Evolutionary conservation across 2,888 invertebrate genomes (phyloP).

Genomic region (Drosophila antonietae): DNA sequence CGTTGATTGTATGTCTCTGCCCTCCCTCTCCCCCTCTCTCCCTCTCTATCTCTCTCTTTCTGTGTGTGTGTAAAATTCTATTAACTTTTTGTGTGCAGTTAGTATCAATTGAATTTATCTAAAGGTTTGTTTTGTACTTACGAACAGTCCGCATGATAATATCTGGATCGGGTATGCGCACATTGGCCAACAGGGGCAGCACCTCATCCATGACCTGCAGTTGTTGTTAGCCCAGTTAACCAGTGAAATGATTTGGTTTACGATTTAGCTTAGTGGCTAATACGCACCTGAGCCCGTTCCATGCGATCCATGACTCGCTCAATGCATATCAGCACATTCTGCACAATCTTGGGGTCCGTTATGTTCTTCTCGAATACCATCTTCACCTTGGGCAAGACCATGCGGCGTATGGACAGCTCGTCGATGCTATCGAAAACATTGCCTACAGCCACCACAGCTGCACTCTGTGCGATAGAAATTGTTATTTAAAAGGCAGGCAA

Average conservation of each 20-base stretch:
- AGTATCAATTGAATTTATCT: slow-evolving; percentile 6
- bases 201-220: slow-evolving; percentile 92
- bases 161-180: slow-evolving; percentile 94
- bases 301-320: slow-evolving; percentile 93
- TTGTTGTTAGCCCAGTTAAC: background rate
- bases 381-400: slow-evolving; percentile 94
- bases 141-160: slow-evolving; percentile 95
- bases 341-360: slow-evolving; percentile 91
- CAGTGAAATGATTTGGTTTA: background rate
- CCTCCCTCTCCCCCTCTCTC: background rate
- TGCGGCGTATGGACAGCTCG: slow-evolving; percentile 91
- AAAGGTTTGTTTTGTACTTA: slow-evolving; percentile 87
- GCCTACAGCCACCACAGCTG: slow-evolving; percentile 94
- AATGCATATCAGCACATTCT: slow-evolving; percentile 91
- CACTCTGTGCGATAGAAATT: slow-evolving; percentile 87
- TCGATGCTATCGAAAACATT: slow-evolving; percentile 94
- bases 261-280: slow-evolving; percentile 19
- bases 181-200: slow-evolving; percentile 93
- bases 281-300: slow-evolving; percentile 89
- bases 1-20: slow-evolving; percentile 3
- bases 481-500: background rate
- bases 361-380: slow-evolving; percentile 91
- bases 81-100: slow-evolving; percentile 13
- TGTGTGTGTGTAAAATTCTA: slow-evolving; percentile 13
- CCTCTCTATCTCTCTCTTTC: background rate